Base-by-base conservation (phyloP, 2,113 vertebrate species). In the Alosa alosa region DNA sequence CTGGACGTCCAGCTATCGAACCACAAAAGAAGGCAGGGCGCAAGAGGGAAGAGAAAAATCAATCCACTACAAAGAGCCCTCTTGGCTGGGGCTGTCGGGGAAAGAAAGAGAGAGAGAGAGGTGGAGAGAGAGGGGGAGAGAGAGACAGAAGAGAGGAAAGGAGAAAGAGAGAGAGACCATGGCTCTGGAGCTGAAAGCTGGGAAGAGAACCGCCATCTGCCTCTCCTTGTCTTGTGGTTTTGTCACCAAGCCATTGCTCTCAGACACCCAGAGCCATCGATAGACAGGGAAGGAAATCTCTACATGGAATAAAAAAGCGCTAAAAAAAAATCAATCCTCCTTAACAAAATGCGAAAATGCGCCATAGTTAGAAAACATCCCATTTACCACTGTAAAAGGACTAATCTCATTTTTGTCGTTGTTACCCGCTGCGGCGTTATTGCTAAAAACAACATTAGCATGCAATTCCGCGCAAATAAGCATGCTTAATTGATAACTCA, bases 1-100 rank as follows among this genome's bases (percentile, higher is more conserved):
- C 94, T 96, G 95, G 95, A 96, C 93, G 95, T 97, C 97, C 95
- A 97, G 95, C 96, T 97, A 97, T 95, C 95, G 95, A 97, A 96
- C 96, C 95, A 96, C 95, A 93, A 92, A 90, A 94, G 90, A 90
- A 93, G 91, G 93, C 93, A 93, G 91, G 90, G 92, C 87, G 86
- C 94, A 96, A 94, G 96, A 95, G 94, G 95, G 95, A 96, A 97
- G 97, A 98, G 95, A 96, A 97, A 97, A 98, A 98, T 98, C 96
- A 98, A 98, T 97, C 96, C 94, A 89, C 85, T 88, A 91, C 89
- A 92, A 91, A 91, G 91, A 94, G 92, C 88, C 50, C 90, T 89
- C 45, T 75, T 68, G 44, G 52, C 84, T 86, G 47, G 83, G 82
- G 86, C 88, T 91, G 87, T 89, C 84, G 90, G 87, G 86, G 89